Evolutionary conservation across 2,888 invertebrate genomes (phyloP).

Genomic region (Endomychus coccineus): DNA sequence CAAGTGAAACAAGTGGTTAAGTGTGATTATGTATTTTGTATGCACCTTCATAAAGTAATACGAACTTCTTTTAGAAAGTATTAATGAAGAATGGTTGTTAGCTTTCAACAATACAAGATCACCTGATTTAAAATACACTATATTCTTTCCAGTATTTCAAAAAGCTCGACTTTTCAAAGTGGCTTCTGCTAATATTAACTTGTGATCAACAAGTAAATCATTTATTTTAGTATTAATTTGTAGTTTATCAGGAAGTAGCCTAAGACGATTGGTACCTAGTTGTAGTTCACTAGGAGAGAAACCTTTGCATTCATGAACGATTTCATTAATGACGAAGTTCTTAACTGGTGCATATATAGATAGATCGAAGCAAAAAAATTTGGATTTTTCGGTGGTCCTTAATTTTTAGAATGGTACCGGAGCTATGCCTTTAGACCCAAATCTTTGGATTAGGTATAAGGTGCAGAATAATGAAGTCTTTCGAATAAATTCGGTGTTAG

Average conservation of each 20-base stretch:
- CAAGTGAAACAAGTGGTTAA: not conserved
- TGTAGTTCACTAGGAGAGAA: slow-evolving; percentile 17
- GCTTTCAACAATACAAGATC: slow-evolving; percentile 15
- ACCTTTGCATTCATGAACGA: slow-evolving; percentile 19
- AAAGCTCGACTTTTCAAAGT: not conserved
- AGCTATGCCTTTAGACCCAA: too few species aligned
- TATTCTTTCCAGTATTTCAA: slow-evolving; percentile 2
- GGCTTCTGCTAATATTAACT: too few species aligned
- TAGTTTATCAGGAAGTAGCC: not conserved
- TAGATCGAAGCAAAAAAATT: too few species aligned
- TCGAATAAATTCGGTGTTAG: too few species aligned
- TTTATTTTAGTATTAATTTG: too few species aligned
- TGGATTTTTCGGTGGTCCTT: too few species aligned
- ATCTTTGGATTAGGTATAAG: too few species aligned
- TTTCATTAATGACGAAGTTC: too few species aligned
- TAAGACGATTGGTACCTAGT: slow-evolving; percentile 5
- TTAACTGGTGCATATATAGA: too few species aligned
- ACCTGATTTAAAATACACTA: slow-evolving; percentile 2
- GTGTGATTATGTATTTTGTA: slow-evolving; percentile 2
- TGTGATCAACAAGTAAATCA: not conserved
- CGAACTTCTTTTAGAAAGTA: slow-evolving; percentile 12
- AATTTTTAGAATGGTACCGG: too few species aligned
- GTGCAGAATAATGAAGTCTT: too few species aligned
- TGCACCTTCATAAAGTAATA: too few species aligned
- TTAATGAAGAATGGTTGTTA: slow-evolving; percentile 10